Percentiles rank a stretch among this genome's conserved stretches.
These are phyloP conservation scores for Mus spretus DNA, from an alignment of 2,797 vertebrate species.

Conservation along the genomic window DNA sequence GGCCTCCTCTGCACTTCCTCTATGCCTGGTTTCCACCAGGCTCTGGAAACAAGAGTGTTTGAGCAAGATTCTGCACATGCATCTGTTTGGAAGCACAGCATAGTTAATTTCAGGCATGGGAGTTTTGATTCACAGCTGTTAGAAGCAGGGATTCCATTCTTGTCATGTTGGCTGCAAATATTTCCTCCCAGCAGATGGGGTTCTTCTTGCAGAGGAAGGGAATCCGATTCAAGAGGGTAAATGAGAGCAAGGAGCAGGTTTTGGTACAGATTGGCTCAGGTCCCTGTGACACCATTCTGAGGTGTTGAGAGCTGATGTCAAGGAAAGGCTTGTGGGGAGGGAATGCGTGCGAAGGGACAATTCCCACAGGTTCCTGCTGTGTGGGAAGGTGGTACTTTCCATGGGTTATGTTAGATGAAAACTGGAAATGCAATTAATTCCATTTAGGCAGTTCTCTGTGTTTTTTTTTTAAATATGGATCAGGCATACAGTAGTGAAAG, in stretches of 20 bases:
- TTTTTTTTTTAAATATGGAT: not conserved
- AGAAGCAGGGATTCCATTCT: slow-evolving; percentile 76
- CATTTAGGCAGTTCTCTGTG: not conserved
- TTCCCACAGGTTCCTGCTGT: not conserved
- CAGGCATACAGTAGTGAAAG: not conserved
- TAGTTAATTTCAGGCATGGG: slow-evolving; percentile 76
- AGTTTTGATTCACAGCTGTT: slow-evolving; percentile 82
- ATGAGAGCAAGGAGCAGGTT: not conserved
- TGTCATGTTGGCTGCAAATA: slow-evolving; percentile 74
- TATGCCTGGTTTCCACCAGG: not conserved
- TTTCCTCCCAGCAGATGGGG: slow-evolving; percentile 74
- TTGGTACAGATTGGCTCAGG: not conserved
- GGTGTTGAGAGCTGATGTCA: not conserved
- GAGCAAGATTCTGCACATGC: not conserved
- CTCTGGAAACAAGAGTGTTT: slow-evolving; percentile 33
- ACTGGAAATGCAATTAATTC: not conserved
- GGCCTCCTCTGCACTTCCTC: not conserved
- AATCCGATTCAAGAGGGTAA: slow-evolving; percentile 55
- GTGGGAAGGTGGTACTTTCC: not conserved
- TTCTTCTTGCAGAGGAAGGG: slow-evolving; percentile 59
- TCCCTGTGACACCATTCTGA: not conserved
- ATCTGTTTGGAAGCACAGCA: slow-evolving; percentile 50
- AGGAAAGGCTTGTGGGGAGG: not conserved
- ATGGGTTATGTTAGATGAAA: not conserved
- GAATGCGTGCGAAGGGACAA: not conserved